Percentiles rank a stretch among this genome's conserved stretches.
phyloP scores from a whole-genome alignment of 2,888 invertebrate species.

The Eledona agricola region DNA sequence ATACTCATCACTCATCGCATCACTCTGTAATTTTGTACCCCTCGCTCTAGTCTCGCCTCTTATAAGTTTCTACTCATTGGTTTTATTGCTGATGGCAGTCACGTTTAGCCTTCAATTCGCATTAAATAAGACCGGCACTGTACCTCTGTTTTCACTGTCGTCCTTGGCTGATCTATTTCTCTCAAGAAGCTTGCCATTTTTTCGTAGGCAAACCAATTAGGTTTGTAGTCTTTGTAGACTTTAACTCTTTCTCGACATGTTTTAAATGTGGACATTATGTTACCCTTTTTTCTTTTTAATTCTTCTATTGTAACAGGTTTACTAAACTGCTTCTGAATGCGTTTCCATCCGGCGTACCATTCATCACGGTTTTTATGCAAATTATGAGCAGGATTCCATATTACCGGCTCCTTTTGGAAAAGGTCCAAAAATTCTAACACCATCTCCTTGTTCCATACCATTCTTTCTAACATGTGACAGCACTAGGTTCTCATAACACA shows the following conservation, averaged over 20 bases:
- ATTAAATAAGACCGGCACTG: no score
- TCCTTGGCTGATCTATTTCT: slow-evolving; percentile 37
- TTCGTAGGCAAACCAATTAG: slow-evolving; percentile 26
- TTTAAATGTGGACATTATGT: slow-evolving; percentile 64
- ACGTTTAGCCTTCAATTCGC: no score
- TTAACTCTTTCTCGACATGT: slow-evolving; percentile 57
- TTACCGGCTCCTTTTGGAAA: slow-evolving; percentile 60
- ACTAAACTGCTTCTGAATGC: slow-evolving; percentile 60
- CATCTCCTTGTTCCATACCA: slow-evolving; percentile 56
- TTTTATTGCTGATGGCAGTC: no score
- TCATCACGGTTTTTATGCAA: slow-evolving; percentile 60
- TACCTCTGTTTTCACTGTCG: no score
- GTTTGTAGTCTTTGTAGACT: slow-evolving; percentile 15
- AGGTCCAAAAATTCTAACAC: slow-evolving; percentile 62
- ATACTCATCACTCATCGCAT: no score
- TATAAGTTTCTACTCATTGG: no score
- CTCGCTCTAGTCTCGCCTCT: no score
- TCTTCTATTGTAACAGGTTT: slow-evolving; percentile 58
- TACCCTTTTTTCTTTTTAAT: slow-evolving; percentile 65
- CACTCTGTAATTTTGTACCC: no score
- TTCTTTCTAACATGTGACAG: no score
- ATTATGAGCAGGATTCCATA: slow-evolving; percentile 64
- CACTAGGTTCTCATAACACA: no score
- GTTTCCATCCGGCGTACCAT: slow-evolving; percentile 62
- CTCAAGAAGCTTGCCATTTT: slow-evolving; percentile 28